Evolutionary conservation across 2,888 invertebrate genomes (phyloP).

Genomic region (Crioceris asparagi): DNA sequence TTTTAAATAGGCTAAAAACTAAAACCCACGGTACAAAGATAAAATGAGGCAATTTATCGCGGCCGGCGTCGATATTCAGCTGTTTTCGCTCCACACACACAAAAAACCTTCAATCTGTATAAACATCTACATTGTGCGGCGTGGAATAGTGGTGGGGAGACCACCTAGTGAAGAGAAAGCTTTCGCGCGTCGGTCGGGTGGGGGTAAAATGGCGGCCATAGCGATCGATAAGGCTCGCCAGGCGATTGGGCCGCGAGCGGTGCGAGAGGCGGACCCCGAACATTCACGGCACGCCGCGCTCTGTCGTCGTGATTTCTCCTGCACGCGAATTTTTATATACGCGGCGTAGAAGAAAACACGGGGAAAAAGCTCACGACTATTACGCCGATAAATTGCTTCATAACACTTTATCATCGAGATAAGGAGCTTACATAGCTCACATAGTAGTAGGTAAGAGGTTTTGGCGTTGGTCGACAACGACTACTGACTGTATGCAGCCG

Average conservation of each 20-base stretch:
- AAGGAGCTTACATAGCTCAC: too few species aligned
- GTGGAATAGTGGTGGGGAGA: slow-evolving; percentile 17
- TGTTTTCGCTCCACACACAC: slow-evolving; percentile 19
- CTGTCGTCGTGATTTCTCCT: slow-evolving; percentile 34
- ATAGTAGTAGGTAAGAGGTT: too few species aligned
- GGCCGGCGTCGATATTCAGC: slow-evolving; percentile 21
- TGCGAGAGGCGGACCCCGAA: slow-evolving; percentile 28
- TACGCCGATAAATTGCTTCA: slow-evolving; percentile 6
- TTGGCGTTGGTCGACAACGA: too few species aligned
- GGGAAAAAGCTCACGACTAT: slow-evolving; percentile 7
- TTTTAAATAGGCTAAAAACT: too few species aligned
- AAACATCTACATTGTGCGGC: slow-evolving; percentile 26
- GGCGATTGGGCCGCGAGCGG: slow-evolving; percentile 34
- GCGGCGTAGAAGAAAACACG: slow-evolving; percentile 11
- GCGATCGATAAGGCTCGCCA: slow-evolving; percentile 38
- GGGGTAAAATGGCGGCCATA: slow-evolving; percentile 36
- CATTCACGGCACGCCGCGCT: slow-evolving; percentile 30
- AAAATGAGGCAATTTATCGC: too few species aligned
- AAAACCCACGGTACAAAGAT: too few species aligned
- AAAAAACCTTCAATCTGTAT: slow-evolving; percentile 24
- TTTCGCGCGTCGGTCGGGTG: slow-evolving; percentile 21
- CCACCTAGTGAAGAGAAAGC: too few species aligned
- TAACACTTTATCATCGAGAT: slow-evolving; percentile 1
- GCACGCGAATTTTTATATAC: slow-evolving; percentile 11
- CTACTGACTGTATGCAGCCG: too few species aligned